Conservation (phyloP, 1,140 invertebrate species). For the Pachypsylla venusta region DNA sequence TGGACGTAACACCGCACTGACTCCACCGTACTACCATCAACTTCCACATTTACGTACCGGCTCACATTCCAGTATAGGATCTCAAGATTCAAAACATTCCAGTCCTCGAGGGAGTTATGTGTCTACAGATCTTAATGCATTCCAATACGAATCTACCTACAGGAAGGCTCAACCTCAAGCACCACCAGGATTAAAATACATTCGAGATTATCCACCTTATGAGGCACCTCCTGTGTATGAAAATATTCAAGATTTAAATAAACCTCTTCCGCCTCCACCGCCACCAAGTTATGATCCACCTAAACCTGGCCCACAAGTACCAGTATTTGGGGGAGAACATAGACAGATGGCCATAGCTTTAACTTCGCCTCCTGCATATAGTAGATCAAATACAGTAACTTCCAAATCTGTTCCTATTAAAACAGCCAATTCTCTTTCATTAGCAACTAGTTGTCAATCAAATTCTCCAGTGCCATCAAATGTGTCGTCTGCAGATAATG, state of each 20-base stretch:
- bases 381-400: conserved; percentile 13
- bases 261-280: no score
- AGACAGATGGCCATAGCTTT: conserved; percentile 29
- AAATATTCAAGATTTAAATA: conserved; percentile 43
- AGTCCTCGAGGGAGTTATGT: conserved; percentile 36
- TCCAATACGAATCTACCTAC: conserved; percentile 36
- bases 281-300: conserved; percentile 30
- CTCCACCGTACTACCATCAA: conserved; percentile 45
- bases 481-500: conserved; percentile 22
- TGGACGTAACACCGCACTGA: conserved; percentile 32
- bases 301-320: conserved; percentile 36
- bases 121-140: conserved; percentile 19
- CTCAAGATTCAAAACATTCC: conserved; percentile 37
- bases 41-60: conserved; percentile 34
- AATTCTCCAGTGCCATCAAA: conserved; percentile 21
- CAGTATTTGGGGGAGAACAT: conserved; percentile 21
- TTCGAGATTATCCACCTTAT: conserved; percentile 37
- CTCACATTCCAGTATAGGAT: conserved; percentile 35
- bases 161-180: conserved; percentile 53
- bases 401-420: conserved; percentile 14
- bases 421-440: conserved; percentile 15
- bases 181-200: conserved; percentile 40
- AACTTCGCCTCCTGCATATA: conserved; percentile 19
- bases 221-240: conserved; percentile 52
- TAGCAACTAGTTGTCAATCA: conserved; percentile 23